A percentile compares a stretch with the other conserved stretches of the same genome.
Evolutionary conservation across 2,113 vertebrate genomes (phyloP).

Genomic region (Geococcyx californianus): DNA sequence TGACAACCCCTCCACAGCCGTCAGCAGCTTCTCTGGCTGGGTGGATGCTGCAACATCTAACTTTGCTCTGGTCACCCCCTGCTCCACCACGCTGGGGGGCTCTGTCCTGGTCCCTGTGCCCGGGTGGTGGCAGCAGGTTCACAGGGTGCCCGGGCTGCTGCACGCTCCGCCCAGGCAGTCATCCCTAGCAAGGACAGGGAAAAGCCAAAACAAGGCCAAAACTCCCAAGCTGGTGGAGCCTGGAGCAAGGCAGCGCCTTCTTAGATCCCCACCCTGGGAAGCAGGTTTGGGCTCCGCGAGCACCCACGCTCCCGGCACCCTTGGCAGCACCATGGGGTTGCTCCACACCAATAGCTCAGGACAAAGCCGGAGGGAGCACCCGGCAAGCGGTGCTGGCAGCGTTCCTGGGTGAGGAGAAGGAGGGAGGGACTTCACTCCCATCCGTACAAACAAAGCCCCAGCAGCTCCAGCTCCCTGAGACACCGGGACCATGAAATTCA

Average conservation of each 20-base stretch:
- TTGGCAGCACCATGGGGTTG: background rate
- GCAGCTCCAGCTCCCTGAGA: background rate
- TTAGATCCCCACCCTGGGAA: background rate
- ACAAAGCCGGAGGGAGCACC: constrained; percentile 40
- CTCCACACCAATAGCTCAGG: background rate
- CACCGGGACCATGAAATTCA: background rate
- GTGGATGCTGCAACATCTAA: background rate
- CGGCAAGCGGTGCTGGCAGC: background rate
- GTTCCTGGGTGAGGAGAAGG: background rate
- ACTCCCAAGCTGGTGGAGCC: background rate
- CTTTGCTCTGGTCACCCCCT: fast-evolving
- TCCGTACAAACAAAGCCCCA: background rate
- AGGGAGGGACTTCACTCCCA: background rate
- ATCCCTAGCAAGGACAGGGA: background rate
- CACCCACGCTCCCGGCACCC: background rate
- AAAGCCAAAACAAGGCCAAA: background rate
- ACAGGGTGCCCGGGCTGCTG: background rate
- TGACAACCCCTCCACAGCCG: fast-evolving
- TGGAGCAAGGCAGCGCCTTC: background rate
- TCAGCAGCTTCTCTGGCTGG: background rate
- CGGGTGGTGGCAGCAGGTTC: background rate
- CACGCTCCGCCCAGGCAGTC: background rate
- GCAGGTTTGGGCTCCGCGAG: background rate
- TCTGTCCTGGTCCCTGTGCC: fast-evolving
- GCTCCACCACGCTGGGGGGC: fast-evolving